phyloP scores from a whole-genome alignment of 30 jellyfish, hydroid and myxozoan genomes.

The Phacellophora camtschatica region DNA sequence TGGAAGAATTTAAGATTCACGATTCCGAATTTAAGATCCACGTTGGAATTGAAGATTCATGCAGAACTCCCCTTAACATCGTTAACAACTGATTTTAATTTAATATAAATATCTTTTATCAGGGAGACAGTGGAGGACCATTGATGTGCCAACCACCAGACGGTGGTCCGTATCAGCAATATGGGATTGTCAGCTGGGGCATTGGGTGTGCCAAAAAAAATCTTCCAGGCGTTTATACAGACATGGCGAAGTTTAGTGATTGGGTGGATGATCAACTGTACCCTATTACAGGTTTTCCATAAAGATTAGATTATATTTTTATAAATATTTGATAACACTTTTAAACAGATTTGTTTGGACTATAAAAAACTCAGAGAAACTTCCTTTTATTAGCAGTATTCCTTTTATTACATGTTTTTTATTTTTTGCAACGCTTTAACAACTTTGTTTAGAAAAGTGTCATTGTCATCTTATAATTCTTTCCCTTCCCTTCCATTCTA shows the following conservation, averaged over 20 bases:
- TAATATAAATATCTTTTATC: not conserved
- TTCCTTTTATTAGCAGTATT: too few relatives aligned
- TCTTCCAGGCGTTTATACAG: conserved; percentile 62
- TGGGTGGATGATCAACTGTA: too few relatives aligned
- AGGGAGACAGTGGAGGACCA: conserved; percentile 97
- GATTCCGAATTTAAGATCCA: not conserved
- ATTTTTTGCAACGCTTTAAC: too few relatives aligned
- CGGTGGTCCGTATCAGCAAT: conserved; percentile 30
- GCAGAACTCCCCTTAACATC: not conserved
- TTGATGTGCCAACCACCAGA: conserved; percentile 63
- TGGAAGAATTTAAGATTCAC: not conserved
- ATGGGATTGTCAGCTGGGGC: conserved; percentile 89
- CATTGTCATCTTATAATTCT: too few relatives aligned
- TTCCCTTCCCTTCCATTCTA: too few relatives aligned
- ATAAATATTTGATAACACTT: too few relatives aligned
- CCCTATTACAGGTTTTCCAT: too few relatives aligned
- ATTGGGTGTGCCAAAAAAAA: conserved; percentile 68
- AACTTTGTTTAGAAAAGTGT: too few relatives aligned
- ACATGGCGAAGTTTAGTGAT: not conserved
- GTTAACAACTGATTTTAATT: not conserved
- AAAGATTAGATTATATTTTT: too few relatives aligned
- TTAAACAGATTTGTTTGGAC: too few relatives aligned
- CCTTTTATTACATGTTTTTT: too few relatives aligned
- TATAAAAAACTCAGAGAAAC: too few relatives aligned
- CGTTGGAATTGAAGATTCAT: not conserved